Conservation (phyloP, 2,888 invertebrate genomes). For the Pyrochroa serraticornis region DNA sequence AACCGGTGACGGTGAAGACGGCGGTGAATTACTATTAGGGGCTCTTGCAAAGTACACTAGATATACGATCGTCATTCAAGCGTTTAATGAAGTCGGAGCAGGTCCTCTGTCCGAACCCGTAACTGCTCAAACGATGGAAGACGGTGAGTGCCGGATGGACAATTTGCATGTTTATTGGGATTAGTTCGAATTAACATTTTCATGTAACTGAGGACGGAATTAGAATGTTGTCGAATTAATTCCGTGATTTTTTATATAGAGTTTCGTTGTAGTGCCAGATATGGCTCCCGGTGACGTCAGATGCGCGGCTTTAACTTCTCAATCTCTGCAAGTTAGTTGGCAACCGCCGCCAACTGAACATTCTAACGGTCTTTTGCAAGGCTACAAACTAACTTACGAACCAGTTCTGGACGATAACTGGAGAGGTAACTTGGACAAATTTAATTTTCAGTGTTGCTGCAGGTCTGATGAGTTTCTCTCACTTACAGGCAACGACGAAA, state of each 20-base stretch:
- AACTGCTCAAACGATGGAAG: slow-evolving; percentile 74
- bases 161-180: neutral
- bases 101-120: slow-evolving; percentile 74
- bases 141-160: slow-evolving; percentile 61
- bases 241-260: neutral
- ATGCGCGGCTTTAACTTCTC: slow-evolving; percentile 75
- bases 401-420: slow-evolving; percentile 66
- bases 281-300: slow-evolving; percentile 79
- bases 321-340: slow-evolving; percentile 81
- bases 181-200: slow-evolving; percentile 1
- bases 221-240: neutral
- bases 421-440: slow-evolving; percentile 47
- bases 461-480: neutral
- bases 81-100: slow-evolving; percentile 76
- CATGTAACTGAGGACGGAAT: neutral
- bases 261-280: slow-evolving; percentile 69
- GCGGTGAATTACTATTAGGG: slow-evolving; percentile 68
- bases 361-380: slow-evolving; percentile 78
- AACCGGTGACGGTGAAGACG: slow-evolving; percentile 72
- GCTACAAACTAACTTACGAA: slow-evolving; percentile 74
- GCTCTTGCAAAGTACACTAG: slow-evolving; percentile 70
- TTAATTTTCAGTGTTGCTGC: neutral
- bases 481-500: slow-evolving; percentile 60
- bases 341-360: slow-evolving; percentile 76
- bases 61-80: slow-evolving; percentile 73